These are phyloP conservation scores for Myrmecophaga tridactyla DNA, from an alignment of 2,113 vertebrate genomes.

Conservation along the genomic window DNA sequence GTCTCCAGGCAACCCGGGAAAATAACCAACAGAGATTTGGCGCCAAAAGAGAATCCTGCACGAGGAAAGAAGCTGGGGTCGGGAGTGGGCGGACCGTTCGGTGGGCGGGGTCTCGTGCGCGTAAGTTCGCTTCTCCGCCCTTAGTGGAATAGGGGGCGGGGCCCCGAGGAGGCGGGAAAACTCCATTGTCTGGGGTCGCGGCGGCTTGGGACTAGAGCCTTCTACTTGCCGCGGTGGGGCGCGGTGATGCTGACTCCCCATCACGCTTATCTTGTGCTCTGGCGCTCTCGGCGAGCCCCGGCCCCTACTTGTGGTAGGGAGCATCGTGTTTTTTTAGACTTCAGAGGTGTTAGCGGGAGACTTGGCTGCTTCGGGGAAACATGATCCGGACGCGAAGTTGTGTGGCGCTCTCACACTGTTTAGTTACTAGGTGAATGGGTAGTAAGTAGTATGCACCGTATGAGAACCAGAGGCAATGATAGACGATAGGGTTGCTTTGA, in stretches of 20 bases:
- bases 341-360: neutral
- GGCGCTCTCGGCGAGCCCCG: accelerated
- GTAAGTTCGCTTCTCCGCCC: neutral
- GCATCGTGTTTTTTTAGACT: neutral
- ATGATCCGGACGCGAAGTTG: neutral
- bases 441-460: neutral
- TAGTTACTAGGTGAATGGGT: neutral
- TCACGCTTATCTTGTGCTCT: accelerated
- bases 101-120: neutral
- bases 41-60: constrained; percentile 63
- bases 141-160: constrained; percentile 46
- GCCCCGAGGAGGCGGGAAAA: constrained; percentile 80
- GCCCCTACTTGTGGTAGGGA: neutral
- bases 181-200: constrained; percentile 76
- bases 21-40: constrained; percentile 54
- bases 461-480: neutral
- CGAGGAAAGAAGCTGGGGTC: constrained; percentile 34
- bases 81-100: neutral
- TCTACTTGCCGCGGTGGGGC: neutral
- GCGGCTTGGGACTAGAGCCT: accelerated
- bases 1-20: neutral
- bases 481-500: neutral
- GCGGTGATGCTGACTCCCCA: neutral
- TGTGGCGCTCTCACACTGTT: neutral
- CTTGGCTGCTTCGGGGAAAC: neutral